These are phyloP conservation scores for Nyctalus aviator DNA, from an alignment of 2,797 vertebrate species.

Conservation along the genomic window DNA sequence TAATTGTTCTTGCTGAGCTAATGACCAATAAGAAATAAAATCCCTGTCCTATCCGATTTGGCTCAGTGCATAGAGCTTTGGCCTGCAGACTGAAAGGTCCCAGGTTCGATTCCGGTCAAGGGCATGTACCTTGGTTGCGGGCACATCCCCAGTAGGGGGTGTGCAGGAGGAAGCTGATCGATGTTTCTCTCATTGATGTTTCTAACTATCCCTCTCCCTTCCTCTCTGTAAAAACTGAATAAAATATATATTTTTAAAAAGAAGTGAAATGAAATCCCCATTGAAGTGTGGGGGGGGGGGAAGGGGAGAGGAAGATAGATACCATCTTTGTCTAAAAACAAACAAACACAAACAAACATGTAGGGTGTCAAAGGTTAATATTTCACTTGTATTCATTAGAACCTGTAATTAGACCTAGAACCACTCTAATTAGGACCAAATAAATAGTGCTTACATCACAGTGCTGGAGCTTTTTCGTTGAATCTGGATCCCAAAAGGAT, in stretches of 20 bases:
- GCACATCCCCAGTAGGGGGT: no score
- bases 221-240: no score
- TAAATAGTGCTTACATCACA: constrained; percentile 88
- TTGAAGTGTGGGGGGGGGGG: neutral
- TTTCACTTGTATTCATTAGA: neutral
- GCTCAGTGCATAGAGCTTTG: no score
- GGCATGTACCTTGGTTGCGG: no score
- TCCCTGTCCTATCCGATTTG: neutral
- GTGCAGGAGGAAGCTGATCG: no score
- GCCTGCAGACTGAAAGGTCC: no score
- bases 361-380: neutral
- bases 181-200: no score
- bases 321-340: neutral
- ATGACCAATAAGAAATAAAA: constrained; percentile 23
- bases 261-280: neutral
- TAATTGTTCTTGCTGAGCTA: neutral
- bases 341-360: neutral
- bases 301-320: no score
- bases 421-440: neutral
- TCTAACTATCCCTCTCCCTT: no score
- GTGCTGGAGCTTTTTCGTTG: constrained; percentile 88
- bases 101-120: no score
- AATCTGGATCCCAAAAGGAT: constrained; percentile 92
- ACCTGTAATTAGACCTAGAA: neutral
- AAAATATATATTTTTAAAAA: no score